Percentiles rank a stretch among this genome's conserved stretches.
Conservation (phyloP, 1,140 invertebrate species). For the Aphaenogaster floridana region DNA sequence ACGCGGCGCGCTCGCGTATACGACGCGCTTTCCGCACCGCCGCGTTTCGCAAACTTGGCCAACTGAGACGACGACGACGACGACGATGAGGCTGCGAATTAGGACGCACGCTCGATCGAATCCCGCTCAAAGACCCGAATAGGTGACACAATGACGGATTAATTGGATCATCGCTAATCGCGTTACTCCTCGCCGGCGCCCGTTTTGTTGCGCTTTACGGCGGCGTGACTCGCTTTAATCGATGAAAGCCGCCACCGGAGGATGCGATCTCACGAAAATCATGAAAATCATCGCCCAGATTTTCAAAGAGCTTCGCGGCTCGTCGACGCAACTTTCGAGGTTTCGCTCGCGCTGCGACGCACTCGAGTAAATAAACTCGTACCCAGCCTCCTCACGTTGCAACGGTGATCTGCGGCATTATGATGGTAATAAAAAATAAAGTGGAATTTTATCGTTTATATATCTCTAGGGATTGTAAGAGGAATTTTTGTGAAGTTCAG, state of each 20-base stretch:
- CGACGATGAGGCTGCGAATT: slow-evolving; percentile 22
- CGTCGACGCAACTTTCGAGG: background rate
- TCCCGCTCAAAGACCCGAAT: slow-evolving; percentile 22
- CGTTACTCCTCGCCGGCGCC: slow-evolving; percentile 9
- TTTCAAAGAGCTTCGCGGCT: slow-evolving; percentile 24
- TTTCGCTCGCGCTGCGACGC: background rate
- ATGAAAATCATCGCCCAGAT: slow-evolving; percentile 32
- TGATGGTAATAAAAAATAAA: background rate
- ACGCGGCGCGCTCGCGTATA: slow-evolving; percentile 26
- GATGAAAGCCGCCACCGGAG: background rate
- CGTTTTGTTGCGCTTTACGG: slow-evolving; percentile 33
- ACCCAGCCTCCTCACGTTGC: background rate
- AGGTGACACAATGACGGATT: slow-evolving; percentile 60
- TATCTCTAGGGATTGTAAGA: background rate
- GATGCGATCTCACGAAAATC: slow-evolving; percentile 29
- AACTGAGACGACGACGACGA: slow-evolving; percentile 15
- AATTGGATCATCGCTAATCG: slow-evolving; percentile 58
- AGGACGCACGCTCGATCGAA: slow-evolving; percentile 33
- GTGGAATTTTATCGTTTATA: background rate
- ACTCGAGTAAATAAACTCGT: slow-evolving; percentile 9
- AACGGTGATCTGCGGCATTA: background rate
- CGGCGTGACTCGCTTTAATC: slow-evolving; percentile 46
- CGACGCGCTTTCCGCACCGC: slow-evolving; percentile 40
- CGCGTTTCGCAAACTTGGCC: slow-evolving; percentile 55
- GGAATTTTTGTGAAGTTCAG: background rate